Conservation (phyloP, 2,888 invertebrate species). For the Zele albiditarsus region DNA sequence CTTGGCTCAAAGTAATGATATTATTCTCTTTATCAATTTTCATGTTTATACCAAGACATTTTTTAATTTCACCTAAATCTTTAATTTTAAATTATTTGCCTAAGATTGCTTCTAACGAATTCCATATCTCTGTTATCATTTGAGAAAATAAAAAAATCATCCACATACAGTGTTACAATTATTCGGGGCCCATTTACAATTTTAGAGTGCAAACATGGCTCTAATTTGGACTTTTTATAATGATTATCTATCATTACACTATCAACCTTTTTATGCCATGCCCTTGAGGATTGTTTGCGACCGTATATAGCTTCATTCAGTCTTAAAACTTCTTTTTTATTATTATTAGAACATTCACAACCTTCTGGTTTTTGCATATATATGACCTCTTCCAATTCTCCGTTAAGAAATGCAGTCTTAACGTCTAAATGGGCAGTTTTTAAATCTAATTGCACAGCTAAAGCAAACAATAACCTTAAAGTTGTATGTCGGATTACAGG, state of each 20-base stretch:
- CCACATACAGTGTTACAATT: slow-evolving; percentile 36
- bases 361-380: slow-evolving; percentile 38
- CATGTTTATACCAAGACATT: slow-evolving; percentile 30
- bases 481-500: slow-evolving; percentile 18
- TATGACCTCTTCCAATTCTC: slow-evolving; percentile 36
- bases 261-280: slow-evolving; percentile 32
- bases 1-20: slow-evolving; percentile 15
- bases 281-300: slow-evolving; percentile 40
- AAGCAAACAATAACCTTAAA: slow-evolving; percentile 23
- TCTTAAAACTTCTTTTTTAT: slow-evolving; percentile 28
- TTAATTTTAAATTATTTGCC: slow-evolving; percentile 23
- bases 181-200: slow-evolving; percentile 20
- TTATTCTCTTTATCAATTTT: not conserved
- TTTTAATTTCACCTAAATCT: not conserved
- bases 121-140: not conserved
- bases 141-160: slow-evolving; percentile 32
- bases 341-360: not conserved
- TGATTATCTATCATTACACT: slow-evolving; percentile 8
- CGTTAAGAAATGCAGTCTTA: slow-evolving; percentile 40
- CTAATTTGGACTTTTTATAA: slow-evolving; percentile 31
- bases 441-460: slow-evolving; percentile 10
- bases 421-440: slow-evolving; percentile 41
- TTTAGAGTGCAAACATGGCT: slow-evolving; percentile 36
- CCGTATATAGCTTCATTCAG: slow-evolving; percentile 43
- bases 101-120: not conserved